These are phyloP conservation scores for Sporophila hypoxantha DNA, from an alignment of 2,113 vertebrate species.

Conservation along the genomic window DNA sequence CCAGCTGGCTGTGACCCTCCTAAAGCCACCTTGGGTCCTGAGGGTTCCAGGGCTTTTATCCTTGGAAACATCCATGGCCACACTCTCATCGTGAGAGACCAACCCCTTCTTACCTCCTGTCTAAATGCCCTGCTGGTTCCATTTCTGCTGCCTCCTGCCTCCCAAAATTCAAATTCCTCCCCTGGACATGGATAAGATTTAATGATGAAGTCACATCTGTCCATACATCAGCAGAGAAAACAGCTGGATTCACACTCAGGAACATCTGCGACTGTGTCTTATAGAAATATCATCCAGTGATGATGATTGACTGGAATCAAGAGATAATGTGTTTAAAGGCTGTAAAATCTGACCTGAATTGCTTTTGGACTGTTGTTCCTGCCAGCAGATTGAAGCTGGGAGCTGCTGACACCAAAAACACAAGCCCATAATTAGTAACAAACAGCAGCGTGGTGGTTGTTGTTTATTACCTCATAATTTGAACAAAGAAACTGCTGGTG, in stretches of 20 bases:
- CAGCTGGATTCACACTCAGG: neutral
- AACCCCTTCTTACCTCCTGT: neutral
- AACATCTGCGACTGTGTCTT: neutral
- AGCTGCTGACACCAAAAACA: slow-evolving; percentile 24
- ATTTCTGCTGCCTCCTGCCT: neutral
- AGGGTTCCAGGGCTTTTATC: neutral
- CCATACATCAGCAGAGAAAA: neutral
- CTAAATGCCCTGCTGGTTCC: neutral
- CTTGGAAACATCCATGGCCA: neutral
- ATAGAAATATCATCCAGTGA: neutral
- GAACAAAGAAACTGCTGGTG: slow-evolving; percentile 36
- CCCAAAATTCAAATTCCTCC: neutral
- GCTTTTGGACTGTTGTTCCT: neutral
- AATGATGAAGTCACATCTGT: neutral
- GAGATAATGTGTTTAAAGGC: slow-evolving; percentile 11
- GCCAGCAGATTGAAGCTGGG: slow-evolving; percentile 1
- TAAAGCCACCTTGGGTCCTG: neutral
- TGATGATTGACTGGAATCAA: slow-evolving; percentile 6
- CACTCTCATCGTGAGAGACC: neutral
- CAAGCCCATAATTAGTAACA: slow-evolving; percentile 28
- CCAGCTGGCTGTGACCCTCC: neutral
- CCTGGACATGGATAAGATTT: neutral
- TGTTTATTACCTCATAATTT: slow-evolving; percentile 34
- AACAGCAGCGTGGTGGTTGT: neutral
- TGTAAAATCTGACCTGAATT: slow-evolving; percentile 23